Percentiles rank a stretch among this genome's conserved stretches.
phyloP scores from a whole-genome alignment of 2,888 invertebrate genomes.

The Linhomoeus sp. region DNA sequence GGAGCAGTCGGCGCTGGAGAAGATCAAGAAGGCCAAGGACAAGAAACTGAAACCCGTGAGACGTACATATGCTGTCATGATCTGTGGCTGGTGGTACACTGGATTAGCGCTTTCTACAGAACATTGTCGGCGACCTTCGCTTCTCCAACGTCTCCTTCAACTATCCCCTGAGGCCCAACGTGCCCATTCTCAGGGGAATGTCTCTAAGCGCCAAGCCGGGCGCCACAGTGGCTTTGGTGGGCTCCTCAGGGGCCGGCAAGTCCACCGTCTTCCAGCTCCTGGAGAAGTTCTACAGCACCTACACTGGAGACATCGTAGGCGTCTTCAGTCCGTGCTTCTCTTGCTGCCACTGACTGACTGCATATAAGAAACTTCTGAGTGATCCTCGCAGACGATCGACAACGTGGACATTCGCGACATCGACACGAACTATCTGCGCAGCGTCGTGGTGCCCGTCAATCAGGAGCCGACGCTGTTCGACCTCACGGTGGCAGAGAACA shows the following conservation, averaged over 20 bases:
- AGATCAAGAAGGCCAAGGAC: no score
- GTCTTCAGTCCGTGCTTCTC: background rate
- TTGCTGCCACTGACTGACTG: no score
- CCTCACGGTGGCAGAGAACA: background rate
- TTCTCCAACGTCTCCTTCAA: background rate
- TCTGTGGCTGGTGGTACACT: no score
- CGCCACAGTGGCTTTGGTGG: background rate
- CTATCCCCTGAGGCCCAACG: background rate
- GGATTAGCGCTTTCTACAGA: no score
- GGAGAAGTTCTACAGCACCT: background rate
- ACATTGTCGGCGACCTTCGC: background rate
- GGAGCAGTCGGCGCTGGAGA: no score
- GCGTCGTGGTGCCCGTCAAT: background rate
- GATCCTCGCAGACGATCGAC: background rate
- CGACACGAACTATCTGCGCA: background rate
- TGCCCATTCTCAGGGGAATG: background rate
- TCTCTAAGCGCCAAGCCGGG: background rate
- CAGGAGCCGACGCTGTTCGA: slow-evolving; percentile 1
- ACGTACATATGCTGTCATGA: no score
- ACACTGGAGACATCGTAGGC: background rate
- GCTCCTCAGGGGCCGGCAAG: background rate
- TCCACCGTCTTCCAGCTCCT: background rate
- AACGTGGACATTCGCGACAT: background rate
- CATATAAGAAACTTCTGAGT: no score
- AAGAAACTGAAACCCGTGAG: no score